Conservation (phyloP, 2,797 vertebrate genomes). For the Strix occidentalis region DNA sequence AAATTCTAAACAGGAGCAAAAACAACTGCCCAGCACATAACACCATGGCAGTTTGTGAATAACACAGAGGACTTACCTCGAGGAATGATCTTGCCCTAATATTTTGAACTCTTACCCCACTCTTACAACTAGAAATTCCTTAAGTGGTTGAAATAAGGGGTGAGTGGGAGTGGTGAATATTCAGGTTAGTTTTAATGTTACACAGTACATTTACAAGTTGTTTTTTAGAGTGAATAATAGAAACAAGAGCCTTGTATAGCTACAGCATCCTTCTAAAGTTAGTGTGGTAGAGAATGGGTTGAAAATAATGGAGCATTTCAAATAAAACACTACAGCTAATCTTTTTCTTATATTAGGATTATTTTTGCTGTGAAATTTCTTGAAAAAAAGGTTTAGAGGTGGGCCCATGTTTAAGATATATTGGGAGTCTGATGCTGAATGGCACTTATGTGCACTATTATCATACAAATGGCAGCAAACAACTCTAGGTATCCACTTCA, state of each 20-base stretch:
- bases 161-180: not conserved
- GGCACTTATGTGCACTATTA: accelerated
- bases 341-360: not conserved
- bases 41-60: not conserved
- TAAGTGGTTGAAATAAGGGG: not conserved
- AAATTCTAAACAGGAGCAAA: not conserved
- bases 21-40: not conserved
- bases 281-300: not conserved
- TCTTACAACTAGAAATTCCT: not conserved
- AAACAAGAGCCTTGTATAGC: not conserved
- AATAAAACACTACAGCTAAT: not conserved
- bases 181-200: not conserved
- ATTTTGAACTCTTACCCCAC: not conserved
- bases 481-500: not conserved
- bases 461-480: not conserved
- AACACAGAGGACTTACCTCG: not conserved
- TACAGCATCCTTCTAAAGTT: not conserved
- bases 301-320: not conserved
- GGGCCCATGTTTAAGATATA: not conserved
- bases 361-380: not conserved
- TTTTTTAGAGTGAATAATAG: not conserved
- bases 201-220: not conserved
- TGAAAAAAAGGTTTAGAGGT: not conserved
- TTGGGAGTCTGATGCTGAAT: not conserved
- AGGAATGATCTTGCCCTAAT: not conserved